A percentile compares a stretch with the other conserved stretches of the same genome.
Evolutionary conservation across 1,140 invertebrate species (phyloP).

Genomic region (Brachionus sp.): DNA sequence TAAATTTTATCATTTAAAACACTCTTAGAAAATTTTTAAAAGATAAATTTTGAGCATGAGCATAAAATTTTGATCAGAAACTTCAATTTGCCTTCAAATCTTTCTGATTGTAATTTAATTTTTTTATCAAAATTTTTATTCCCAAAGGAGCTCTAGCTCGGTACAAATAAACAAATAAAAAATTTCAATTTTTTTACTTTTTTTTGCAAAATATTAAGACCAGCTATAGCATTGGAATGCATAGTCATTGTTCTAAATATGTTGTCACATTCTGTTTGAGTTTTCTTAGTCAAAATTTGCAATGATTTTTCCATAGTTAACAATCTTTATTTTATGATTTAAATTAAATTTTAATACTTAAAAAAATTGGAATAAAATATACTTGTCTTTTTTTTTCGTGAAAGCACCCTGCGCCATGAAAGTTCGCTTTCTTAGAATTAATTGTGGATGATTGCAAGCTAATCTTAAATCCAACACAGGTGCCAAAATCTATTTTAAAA

Average conservation of each 20-base stretch:
- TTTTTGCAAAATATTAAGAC: conserved; percentile 6
- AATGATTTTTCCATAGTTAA: conserved; percentile 70
- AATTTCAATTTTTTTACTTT: not conserved
- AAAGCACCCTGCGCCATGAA: conserved; percentile 51
- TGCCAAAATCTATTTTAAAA: conserved; percentile 59
- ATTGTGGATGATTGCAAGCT: conserved; percentile 71
- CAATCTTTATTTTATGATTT: conserved; percentile 52
- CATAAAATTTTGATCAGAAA: too few relatives aligned
- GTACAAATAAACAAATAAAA: not conserved
- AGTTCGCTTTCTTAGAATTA: conserved; percentile 64
- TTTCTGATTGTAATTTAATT: too few relatives aligned
- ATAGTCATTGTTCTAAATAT: conserved; percentile 66
- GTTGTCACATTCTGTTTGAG: conserved; percentile 67
- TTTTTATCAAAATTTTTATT: too few relatives aligned
- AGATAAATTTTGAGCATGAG: too few relatives aligned
- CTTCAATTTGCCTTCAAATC: too few relatives aligned
- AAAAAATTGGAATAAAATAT: not conserved
- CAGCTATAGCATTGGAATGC: conserved; percentile 50
- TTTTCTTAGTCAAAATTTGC: conserved; percentile 66
- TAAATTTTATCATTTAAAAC: too few relatives aligned
- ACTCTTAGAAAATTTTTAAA: too few relatives aligned
- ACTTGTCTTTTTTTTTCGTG: not conserved
- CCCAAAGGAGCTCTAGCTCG: too few relatives aligned
- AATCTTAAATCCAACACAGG: conserved; percentile 69
- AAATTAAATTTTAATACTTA: too few relatives aligned